These are phyloP conservation scores for Oscheius sp. DNA, from an alignment of 2,888 invertebrate species.

Conservation along the genomic window DNA sequence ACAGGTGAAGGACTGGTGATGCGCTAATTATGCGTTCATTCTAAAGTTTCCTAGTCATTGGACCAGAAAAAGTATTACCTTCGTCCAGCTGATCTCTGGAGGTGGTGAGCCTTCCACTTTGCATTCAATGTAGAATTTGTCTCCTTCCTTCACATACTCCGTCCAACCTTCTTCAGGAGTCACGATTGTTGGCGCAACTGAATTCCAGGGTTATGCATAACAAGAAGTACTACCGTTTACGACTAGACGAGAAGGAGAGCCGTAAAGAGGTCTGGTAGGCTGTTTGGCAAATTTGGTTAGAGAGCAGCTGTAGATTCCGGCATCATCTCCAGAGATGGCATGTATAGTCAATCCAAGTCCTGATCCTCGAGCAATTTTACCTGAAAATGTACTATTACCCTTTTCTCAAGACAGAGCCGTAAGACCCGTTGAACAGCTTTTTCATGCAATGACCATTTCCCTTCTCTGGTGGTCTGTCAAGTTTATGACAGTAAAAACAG, in stretches of 20 bases:
- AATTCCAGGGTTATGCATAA: conserved; percentile 15
- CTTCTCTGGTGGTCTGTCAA: conserved; percentile 11
- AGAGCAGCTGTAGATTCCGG: conserved; percentile 65
- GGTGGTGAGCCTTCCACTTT: conserved; percentile 61
- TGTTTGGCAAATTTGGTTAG: conserved; percentile 61
- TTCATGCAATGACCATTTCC: neutral
- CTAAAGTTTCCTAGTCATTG: conserved; percentile 40
- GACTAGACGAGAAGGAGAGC: conserved; percentile 57
- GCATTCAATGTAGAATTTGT: conserved; percentile 51
- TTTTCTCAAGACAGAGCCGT: neutral
- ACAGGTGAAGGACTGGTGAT: conserved; percentile 47
- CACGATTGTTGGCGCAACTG: conserved; percentile 50
- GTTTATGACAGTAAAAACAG: conserved; percentile 28
- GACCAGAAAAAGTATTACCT: conserved; percentile 41
- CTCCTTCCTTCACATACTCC: conserved; percentile 40
- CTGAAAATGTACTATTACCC: conserved; percentile 48
- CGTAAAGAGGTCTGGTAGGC: conserved; percentile 57
- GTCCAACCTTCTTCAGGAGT: conserved; percentile 40
- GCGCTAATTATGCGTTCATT: conserved; percentile 54
- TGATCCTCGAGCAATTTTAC: conserved; percentile 63
- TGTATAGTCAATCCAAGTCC: conserved; percentile 69
- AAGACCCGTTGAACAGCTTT: neutral
- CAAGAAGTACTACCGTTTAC: conserved; percentile 58
- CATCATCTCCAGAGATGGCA: conserved; percentile 58
- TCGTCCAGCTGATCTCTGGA: conserved; percentile 65